Conservation (phyloP, 2,113 vertebrate species). For the Bubo blakistoni region DNA sequence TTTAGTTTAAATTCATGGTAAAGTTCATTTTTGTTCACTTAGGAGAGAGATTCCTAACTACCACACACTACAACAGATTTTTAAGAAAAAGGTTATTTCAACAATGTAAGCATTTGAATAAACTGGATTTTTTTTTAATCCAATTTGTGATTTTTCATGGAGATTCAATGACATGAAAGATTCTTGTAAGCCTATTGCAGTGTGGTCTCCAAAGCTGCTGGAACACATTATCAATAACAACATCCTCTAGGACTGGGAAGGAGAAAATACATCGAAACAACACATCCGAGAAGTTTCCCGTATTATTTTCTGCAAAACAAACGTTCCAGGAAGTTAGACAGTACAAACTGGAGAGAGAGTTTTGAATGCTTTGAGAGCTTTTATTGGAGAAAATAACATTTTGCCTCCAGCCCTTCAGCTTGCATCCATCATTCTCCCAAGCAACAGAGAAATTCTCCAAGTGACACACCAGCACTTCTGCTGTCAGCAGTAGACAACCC, state of each 20-base stretch:
- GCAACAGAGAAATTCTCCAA: neutral
- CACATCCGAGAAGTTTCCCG: neutral
- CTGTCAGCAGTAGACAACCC: neutral
- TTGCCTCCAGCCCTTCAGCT: neutral
- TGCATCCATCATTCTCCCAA: neutral
- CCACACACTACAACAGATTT: neutral
- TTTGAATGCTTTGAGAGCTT: neutral
- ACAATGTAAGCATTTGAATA: neutral
- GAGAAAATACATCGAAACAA: neutral
- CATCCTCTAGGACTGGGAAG: neutral
- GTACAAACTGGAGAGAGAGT: neutral
- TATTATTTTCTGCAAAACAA: neutral
- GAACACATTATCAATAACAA: neutral
- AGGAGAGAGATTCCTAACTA: neutral
- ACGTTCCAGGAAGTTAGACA: neutral
- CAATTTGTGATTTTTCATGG: constrained; percentile 22
- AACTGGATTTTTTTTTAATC: constrained; percentile 12
- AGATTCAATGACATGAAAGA: neutral
- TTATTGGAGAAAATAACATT: neutral
- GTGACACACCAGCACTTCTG: neutral
- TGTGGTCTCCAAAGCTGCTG: neutral
- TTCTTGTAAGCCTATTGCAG: neutral
- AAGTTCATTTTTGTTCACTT: neutral
- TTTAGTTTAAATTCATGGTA: neutral
- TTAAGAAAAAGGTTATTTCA: neutral